A percentile compares a stretch with the other conserved stretches of the same genome.
Conservation (phyloP, 2,113 vertebrate species). For the Pholis gunnellus region DNA sequence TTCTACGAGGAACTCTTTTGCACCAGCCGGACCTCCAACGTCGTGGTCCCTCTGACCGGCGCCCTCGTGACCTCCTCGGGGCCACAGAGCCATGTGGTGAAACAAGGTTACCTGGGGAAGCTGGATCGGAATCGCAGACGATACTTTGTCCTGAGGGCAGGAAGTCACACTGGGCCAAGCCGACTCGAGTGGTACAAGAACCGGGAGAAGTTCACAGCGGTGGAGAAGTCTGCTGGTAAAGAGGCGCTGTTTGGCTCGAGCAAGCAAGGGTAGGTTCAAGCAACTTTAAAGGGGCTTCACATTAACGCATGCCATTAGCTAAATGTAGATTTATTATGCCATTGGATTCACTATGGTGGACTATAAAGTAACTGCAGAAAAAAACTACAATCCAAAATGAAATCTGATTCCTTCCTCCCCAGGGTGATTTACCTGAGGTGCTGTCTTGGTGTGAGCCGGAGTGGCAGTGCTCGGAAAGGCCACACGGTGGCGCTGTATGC, state of each 20-base stretch:
- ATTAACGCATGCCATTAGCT: background rate
- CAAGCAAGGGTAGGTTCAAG: slow-evolving; percentile 65
- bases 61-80: slow-evolving; percentile 9
- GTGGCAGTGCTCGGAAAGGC: slow-evolving; percentile 57
- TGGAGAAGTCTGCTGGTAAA: slow-evolving; percentile 59
- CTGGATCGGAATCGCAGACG: slow-evolving; percentile 48
- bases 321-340: background rate
- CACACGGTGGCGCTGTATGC: slow-evolving; percentile 70
- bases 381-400: background rate
- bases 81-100: slow-evolving; percentile 62
- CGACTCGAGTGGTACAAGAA: slow-evolving; percentile 78
- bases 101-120: slow-evolving; percentile 71
- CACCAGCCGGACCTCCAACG: background rate
- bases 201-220: slow-evolving; percentile 58
- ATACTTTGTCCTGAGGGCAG: slow-evolving; percentile 75
- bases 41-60: slow-evolving; percentile 40
- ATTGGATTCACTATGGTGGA: background rate
- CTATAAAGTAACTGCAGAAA: background rate
- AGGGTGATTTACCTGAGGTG: slow-evolving; percentile 74
- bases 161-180: slow-evolving; percentile 70
- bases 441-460: slow-evolving; percentile 71
- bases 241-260: slow-evolving; percentile 31
- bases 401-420: background rate
- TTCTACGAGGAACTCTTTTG: slow-evolving; percentile 61
- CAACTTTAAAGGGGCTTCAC: background rate